These are phyloP conservation scores for Oryzias curvinotus DNA, from an alignment of 2,113 vertebrate species.

Conservation along the genomic window DNA sequence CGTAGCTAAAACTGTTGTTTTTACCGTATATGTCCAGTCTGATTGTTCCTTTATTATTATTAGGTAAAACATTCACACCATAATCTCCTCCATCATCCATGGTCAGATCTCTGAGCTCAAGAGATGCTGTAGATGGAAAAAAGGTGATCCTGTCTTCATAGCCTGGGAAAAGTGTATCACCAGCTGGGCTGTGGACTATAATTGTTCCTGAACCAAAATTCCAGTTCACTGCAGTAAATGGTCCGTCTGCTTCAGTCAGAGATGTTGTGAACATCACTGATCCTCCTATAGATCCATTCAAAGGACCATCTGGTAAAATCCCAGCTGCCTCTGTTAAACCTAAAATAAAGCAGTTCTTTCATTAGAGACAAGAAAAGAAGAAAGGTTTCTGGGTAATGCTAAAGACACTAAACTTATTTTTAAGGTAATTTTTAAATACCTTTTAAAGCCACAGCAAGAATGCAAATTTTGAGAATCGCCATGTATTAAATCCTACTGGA, in stretches of 20 bases:
- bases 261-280: constrained; percentile 30
- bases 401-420: neutral
- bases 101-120: constrained; percentile 50
- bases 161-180: fast-evolving
- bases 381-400: neutral
- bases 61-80: fast-evolving
- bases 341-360: constrained; percentile 1
- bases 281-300: constrained; percentile 21
- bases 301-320: constrained; percentile 30
- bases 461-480: neutral
- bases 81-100: constrained; percentile 45
- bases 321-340: constrained; percentile 38
- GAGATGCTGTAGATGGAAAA: constrained; percentile 30
- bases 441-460: neutral
- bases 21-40: constrained; percentile 8
- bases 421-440: neutral
- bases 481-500: neutral
- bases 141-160: constrained; percentile 24
- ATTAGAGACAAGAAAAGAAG: neutral
- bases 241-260: neutral
- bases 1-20: neutral
- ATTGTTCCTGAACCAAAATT: fast-evolving
- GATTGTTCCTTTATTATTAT: fast-evolving
- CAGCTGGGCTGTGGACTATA: fast-evolving
- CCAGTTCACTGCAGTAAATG: fast-evolving